A percentile compares a stretch with the other conserved stretches of the same genome.
Conservation (phyloP, 2,113 vertebrate genomes). For the Rhegmatorhina hoffmannsi region DNA sequence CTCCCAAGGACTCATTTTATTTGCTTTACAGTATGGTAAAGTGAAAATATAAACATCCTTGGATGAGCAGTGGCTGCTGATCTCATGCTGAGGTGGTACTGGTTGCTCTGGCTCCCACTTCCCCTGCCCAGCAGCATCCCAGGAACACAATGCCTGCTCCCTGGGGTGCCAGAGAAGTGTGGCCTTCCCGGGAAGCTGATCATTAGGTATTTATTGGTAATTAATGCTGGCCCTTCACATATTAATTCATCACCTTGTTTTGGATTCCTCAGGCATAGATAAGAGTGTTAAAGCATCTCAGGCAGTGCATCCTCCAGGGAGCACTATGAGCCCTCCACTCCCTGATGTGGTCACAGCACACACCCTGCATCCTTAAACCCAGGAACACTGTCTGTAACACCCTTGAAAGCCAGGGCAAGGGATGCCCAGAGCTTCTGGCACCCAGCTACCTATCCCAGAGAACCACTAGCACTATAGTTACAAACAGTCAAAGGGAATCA, state of each 20-base stretch:
- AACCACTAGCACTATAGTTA: rapidly evolving
- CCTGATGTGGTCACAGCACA: rapidly evolving
- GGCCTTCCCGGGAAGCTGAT: background rate
- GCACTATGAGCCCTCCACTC: background rate
- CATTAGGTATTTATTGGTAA: background rate
- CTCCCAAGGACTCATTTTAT: background rate
- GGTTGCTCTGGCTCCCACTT: background rate
- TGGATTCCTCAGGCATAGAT: background rate
- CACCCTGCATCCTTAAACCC: background rate
- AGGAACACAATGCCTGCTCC: background rate
- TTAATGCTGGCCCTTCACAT: background rate
- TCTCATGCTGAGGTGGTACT: background rate
- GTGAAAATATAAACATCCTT: background rate
- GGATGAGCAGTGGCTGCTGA: background rate
- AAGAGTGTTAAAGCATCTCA: rapidly evolving
- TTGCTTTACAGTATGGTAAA: background rate
- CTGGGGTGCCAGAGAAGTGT: background rate
- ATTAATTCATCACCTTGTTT: background rate
- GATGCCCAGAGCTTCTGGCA: background rate
- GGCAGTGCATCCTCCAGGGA: background rate
- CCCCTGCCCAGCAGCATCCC: background rate
- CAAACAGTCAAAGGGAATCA: background rate
- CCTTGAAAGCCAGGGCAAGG: background rate
- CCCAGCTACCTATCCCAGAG: rapidly evolving
- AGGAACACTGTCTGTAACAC: rapidly evolving